Base-by-base conservation (phyloP, 2,113 vertebrate genomes). In the Pluvianellus socialis region DNA sequence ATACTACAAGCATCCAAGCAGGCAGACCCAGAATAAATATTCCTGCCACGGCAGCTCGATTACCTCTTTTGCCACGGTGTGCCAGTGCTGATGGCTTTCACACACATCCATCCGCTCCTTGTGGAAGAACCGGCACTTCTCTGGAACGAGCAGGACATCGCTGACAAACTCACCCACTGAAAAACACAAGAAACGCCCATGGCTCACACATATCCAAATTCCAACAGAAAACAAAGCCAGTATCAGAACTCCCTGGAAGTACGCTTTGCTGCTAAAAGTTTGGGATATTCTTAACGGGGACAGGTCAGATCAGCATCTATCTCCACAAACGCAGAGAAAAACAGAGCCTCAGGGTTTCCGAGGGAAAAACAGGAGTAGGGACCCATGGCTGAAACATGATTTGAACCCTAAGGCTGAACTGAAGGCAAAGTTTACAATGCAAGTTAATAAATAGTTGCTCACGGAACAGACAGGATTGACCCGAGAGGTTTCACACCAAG, bases 111-210 rank as follows among this genome's bases (percentile, higher is more conserved):
- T 98, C 50, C 91, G 96, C 96, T 99, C 99, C 96, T 99, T 99
- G 97, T 99, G 99, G 98, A 99, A 99, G 98, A 99, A 99, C 65
- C 98, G 98, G 98, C 99, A 99, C 83, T 99, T 99, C 96, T 99
- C 99, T 0, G 99, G 99, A 50, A 99, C 99, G 95, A 99, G 98
- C 12, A 99, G 98, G 28, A 99, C 99, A 15, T 99, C 99, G 7
- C 99, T 99, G 66, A 99, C 99, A 26, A 99, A 99, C 91, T 99
- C 99, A 16, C 99, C 99, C 96, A 99, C 99, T 99, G 98, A 9
- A 98, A 98, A 77, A 89, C 71, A 89, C 71, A 79, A 93, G 66
- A 58, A 62, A 68, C 0, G 1, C 1, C 23, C 68, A 33, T 3
- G 11, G 33, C 2, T 71, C 35, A 53, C 20, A 6, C 4, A 6